Percentiles rank a stretch among this genome's conserved stretches.
Conservation (phyloP, 2,113 vertebrate species). For the Salvelinus alpinus region DNA sequence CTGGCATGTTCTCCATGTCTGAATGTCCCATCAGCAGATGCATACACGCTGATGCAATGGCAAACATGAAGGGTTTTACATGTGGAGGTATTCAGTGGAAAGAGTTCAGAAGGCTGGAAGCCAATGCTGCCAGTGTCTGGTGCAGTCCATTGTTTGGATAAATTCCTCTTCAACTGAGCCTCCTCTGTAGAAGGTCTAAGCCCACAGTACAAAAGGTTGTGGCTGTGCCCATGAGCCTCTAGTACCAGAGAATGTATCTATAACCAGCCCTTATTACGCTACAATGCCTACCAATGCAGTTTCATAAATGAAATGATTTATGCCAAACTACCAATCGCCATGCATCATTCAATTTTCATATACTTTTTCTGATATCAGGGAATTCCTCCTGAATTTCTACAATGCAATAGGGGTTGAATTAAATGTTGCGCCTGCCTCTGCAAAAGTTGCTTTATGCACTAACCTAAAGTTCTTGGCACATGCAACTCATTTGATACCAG, state of each 20-base stretch:
- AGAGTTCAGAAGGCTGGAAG: conserved; percentile 52
- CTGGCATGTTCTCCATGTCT: conserved; percentile 69
- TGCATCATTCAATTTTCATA: conserved; percentile 25
- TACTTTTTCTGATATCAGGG: no score
- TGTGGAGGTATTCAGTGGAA: conserved; percentile 50
- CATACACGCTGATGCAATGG: conserved; percentile 74
- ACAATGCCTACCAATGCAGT: conserved; percentile 33
- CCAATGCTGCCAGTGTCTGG: conserved; percentile 62
- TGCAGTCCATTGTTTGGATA: conserved; percentile 42
- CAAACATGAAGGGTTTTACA: conserved; percentile 47
- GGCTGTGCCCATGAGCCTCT: conserved; percentile 54
- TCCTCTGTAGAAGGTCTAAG: conserved; percentile 37
- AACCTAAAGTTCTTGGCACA: conserved; percentile 25
- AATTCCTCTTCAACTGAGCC: conserved; percentile 41
- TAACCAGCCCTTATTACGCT: conserved; percentile 20
- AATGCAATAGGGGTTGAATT: neutral
- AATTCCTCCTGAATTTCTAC: conserved; percentile 3
- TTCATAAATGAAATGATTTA: conserved; percentile 2
- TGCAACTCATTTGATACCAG: conserved; percentile 2
- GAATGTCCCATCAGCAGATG: conserved; percentile 56
- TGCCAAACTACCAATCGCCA: conserved; percentile 37
- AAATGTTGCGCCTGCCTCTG: neutral
- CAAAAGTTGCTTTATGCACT: neutral
- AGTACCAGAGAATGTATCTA: conserved; percentile 47
- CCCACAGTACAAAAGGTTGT: conserved; percentile 31